Evolutionary conservation across 2,113 vertebrate species (phyloP).

Genomic region (Egretta garzetta): DNA sequence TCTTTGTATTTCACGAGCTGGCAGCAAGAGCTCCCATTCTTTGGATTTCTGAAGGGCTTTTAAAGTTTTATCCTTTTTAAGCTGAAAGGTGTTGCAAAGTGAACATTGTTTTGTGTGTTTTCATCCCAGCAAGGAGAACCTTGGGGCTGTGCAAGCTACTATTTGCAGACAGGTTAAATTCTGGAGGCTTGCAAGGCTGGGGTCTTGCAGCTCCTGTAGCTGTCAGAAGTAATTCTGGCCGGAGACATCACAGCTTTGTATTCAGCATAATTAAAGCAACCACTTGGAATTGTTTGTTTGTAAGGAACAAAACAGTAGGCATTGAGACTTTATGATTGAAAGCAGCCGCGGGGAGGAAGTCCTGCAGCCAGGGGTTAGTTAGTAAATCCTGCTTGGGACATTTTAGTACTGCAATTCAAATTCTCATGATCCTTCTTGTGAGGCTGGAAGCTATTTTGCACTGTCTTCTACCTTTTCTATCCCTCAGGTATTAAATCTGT

Average conservation of each 20-base stretch:
- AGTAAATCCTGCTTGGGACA: not conserved
- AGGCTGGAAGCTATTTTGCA: not conserved
- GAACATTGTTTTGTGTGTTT: not conserved
- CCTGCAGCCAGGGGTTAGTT: not conserved
- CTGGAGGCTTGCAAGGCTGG: not conserved
- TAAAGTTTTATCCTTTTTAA: not conserved
- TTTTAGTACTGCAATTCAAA: not conserved
- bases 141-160: not conserved
- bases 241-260: not conserved
- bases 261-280: constrained; percentile 29
- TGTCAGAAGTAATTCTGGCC: constrained; percentile 29
- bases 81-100: not conserved
- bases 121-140: not conserved
- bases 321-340: constrained; percentile 46
- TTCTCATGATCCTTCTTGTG: not conserved
- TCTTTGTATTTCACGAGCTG: not conserved
- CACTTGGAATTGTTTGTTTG: constrained; percentile 24
- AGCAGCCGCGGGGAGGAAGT: constrained; percentile 44
- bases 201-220: not conserved
- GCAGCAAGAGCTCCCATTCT: not conserved
- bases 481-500: not conserved
- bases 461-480: not conserved
- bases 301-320: constrained; percentile 45
- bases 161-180: not conserved
- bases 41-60: not conserved